Conservation (phyloP, 2,888 invertebrate species). For the Aelia acuminata region DNA sequence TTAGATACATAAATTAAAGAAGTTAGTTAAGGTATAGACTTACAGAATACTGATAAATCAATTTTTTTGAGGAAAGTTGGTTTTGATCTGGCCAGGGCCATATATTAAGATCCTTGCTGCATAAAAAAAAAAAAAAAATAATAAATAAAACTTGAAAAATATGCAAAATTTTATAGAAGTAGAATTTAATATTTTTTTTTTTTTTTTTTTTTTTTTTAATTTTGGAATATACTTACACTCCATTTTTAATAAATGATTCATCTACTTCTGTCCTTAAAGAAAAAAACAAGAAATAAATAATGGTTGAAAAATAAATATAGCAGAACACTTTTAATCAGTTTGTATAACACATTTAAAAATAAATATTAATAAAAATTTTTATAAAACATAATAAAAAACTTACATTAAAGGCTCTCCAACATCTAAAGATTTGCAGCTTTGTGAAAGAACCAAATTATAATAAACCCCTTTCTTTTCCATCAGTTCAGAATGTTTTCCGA, state of each 20-base stretch:
- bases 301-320: not conserved
- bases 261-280: not conserved
- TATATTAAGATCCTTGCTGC: not conserved
- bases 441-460: slow-evolving; percentile 78
- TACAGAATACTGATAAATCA: not conserved
- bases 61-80: not conserved
- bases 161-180: too few relatives aligned
- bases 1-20: not conserved
- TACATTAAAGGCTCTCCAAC: not conserved
- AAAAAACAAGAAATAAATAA: not conserved
- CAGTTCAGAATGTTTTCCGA: slow-evolving; percentile 83
- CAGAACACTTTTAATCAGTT: not conserved
- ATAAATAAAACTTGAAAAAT: not conserved
- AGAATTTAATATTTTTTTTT: too few relatives aligned
- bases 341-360: not conserved
- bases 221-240: not conserved
- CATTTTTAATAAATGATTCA: not conserved
- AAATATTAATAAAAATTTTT: not conserved
- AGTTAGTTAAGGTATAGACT: not conserved
- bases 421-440: slow-evolving; percentile 67
- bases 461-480: slow-evolving; percentile 77
- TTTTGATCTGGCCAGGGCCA: not conserved
- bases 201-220: too few relatives aligned
- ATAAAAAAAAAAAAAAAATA: not conserved
- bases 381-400: not conserved